phyloP scores from a whole-genome alignment of 1,140 invertebrate species.

The Panagrolaimus sp. region DNA sequence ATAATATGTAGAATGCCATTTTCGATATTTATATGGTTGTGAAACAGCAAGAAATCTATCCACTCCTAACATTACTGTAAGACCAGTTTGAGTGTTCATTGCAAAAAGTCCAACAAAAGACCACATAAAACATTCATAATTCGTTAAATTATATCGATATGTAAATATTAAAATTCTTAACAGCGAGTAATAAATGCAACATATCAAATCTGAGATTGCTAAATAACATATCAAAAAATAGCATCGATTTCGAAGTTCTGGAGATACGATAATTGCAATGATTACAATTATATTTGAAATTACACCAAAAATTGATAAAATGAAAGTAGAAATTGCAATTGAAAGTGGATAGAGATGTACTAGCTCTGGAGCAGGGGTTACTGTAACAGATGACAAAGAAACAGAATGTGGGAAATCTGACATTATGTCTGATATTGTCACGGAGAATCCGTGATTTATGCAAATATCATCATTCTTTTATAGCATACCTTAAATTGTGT shows the following conservation, averaged over 20 bases:
- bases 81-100: background rate
- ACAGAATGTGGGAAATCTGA: too few relatives aligned
- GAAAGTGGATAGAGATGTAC: background rate
- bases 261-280: background rate
- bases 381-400: too few relatives aligned
- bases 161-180: constrained; percentile 2
- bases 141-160: background rate
- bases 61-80: constrained; percentile 1
- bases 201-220: background rate
- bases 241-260: constrained; percentile 3
- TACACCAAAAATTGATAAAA: background rate
- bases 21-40: background rate
- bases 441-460: too few relatives aligned
- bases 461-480: too few relatives aligned
- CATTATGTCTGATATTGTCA: too few relatives aligned
- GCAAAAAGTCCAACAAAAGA: constrained; percentile 7
- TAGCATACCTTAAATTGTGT: too few relatives aligned
- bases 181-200: background rate
- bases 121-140: constrained; percentile 1
- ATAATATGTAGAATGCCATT: background rate
- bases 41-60: background rate
- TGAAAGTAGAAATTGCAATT: background rate
- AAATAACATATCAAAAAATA: constrained; percentile 1
- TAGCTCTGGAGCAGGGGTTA: too few relatives aligned
- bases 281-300: background rate